Evolutionary conservation across 2,797 vertebrate species (phyloP).

Genomic region (Pseudopleuronectes americanus): DNA sequence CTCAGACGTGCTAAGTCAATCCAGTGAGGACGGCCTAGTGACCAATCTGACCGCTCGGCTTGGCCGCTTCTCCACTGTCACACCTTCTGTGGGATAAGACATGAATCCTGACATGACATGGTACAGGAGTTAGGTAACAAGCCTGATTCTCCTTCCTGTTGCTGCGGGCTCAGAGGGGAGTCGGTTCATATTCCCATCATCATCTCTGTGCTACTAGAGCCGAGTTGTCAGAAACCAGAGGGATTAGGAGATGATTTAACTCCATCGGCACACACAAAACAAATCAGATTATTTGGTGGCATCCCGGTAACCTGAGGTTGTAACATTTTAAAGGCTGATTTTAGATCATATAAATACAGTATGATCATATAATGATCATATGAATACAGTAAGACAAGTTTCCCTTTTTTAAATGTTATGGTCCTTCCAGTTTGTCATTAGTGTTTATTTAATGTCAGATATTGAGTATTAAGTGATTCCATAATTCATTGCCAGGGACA

Average conservation of each 20-base stretch:
- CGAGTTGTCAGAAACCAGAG: no score
- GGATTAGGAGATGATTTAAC: no score
- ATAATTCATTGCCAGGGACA: not conserved
- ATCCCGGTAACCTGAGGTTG: not conserved
- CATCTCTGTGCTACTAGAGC: no score
- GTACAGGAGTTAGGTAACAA: slow-evolving; percentile 10
- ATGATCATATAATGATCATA: no score
- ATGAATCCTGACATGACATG: slow-evolving; percentile 3
- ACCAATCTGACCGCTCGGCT: slow-evolving; percentile 7
- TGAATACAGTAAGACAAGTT: no score
- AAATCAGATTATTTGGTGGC: not conserved
- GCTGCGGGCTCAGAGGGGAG: not conserved
- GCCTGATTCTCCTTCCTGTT: not conserved
- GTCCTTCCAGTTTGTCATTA: no score
- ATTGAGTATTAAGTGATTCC: not conserved
- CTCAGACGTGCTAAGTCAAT: slow-evolving; percentile 33
- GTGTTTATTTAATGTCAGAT: not conserved
- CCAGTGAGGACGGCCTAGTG: slow-evolving; percentile 8
- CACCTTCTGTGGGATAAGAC: not conserved
- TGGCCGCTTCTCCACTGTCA: not conserved
- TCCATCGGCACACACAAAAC: not conserved
- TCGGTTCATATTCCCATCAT: no score
- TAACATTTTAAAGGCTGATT: not conserved
- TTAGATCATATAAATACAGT: not conserved
- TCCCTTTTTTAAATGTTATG: no score